Evolutionary conservation across 2,888 invertebrate species (phyloP), one percentile per base, ranked within the genome.

Genomic region (Magallana nippona): DNA sequence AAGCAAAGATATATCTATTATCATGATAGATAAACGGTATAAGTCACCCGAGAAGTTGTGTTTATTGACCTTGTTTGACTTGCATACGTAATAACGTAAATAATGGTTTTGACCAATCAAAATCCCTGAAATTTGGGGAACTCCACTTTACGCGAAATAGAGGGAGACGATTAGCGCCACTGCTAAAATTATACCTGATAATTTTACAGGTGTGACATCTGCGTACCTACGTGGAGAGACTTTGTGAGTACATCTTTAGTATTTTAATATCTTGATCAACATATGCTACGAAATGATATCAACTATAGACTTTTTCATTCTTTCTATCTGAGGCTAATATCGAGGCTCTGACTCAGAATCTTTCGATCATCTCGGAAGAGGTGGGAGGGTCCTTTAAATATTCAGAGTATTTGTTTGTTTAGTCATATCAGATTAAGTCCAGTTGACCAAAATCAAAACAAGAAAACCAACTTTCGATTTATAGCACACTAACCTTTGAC

Each of bases 111-210:
- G 60, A 79, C 83, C 83, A 83, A 83, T 83, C 79, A 82, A 58
- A 82, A 57, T n/a, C 32, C 57, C 22, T 32, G 19, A 78, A 57
- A 58, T 78, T 78, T 58, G 83, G 83, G 80, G 77, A 83, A 83
- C 63, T 78, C 83, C 80, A 81, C 58, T 77, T 83, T 83, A 78
- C 81, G 83, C 83, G 81, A 83, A 82, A 82, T 55, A 55, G 71
- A 56, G 22, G 56, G 55, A 27, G 62, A 81, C 32, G 44, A 82
- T 55, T 82, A 81, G 83, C 83, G 77, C 80, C 83, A 83, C 55
- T 58, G 60, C 81, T 83, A 81, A 77, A 83, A 63, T 83, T 83
- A 83, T 58, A 58, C 82, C 71, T 71, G 32, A n/a, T n/a, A n/a
- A 15, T 55, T 19, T 57, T 63, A 81, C 71, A 71, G 71, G 71